Base-by-base conservation (phyloP, 2,113 vertebrate genomes). In the Clarias magur region DNA sequence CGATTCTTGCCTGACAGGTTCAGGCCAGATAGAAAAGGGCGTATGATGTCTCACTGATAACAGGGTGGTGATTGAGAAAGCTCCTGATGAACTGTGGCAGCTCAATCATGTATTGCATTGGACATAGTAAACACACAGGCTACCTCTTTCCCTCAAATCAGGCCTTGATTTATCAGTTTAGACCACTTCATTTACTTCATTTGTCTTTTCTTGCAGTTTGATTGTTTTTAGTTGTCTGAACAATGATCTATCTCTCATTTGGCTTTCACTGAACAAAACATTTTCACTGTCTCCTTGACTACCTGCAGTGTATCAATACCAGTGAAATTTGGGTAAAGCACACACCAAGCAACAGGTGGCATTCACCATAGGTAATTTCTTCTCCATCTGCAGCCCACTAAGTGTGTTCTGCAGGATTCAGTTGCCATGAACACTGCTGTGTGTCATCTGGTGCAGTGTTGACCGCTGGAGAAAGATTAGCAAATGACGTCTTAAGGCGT, bases 381-480 rank as follows among this genome's bases (percentile, higher is more conserved):
- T 79, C 78, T 78, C 60, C n/a, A 67, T 53, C 27, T 60, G 72
- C 60, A 76, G 48, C 60, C 53, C 73, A 78, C 67, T 88, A 75
- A 42, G 78, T 63, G 60, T 85, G 80, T 85, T 68, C 54, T 76
- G 68, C 54, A 38, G 63, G 48, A 3, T 23, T 56, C 7, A 73
- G 86, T 89, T 91, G 88, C 86, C 89, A 88, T 91, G 88, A 91
- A 83, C 86, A 91, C 84, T 65, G 68, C 76, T 59, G 67, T 80
- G 83, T 59, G 76, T 82, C 38, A 53, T 89, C 87, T 86, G 85
- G 85, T 76, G 85, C 83, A 38, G 56, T 10, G 17, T 30, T 88
- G 60, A 87, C 85, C 62, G 75, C 62, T 65, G 65, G 78, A 78
- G 59, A 88, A 76, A 79, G 79, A 62, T 56, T 82, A 34, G 60